Conservation (phyloP, 1,140 invertebrate genomes). For the Drosophila nasuta region DNA sequence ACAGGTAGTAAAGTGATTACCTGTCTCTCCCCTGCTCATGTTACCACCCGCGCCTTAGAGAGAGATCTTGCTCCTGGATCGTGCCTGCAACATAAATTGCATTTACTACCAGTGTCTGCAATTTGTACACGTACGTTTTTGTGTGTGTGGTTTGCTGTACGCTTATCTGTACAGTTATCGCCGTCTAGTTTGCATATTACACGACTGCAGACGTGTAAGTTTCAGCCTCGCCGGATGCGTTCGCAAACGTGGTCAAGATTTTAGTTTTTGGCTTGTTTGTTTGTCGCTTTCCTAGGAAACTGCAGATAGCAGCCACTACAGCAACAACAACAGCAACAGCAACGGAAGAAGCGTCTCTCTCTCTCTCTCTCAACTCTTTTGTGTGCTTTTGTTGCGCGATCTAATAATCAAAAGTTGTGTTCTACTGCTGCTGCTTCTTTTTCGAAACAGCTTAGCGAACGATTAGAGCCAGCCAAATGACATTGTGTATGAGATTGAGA, state of each 20-base stretch:
- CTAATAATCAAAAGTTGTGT: constrained; percentile 64
- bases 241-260: constrained; percentile 71
- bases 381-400: constrained; percentile 42
- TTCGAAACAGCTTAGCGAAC: constrained; percentile 65
- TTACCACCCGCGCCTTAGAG: neutral
- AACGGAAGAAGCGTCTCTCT: constrained; percentile 14
- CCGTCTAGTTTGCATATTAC: constrained; percentile 80
- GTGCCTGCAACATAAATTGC: constrained; percentile 65
- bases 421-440: constrained; percentile 27
- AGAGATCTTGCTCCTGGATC: constrained; percentile 37
- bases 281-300: constrained; percentile 65
- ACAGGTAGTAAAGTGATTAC: constrained; percentile 24
- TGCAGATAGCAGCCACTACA: constrained; percentile 46
- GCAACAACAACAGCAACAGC: constrained; percentile 17
- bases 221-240: constrained; percentile 66
- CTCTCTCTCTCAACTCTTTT: constrained; percentile 2
- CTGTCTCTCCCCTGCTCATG: constrained; percentile 3
- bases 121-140: constrained; percentile 59
- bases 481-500: constrained; percentile 31
- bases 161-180: constrained; percentile 83
- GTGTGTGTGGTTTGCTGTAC: constrained; percentile 7
- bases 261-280: constrained; percentile 34
- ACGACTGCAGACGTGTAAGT: constrained; percentile 72
- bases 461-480: constrained; percentile 58
- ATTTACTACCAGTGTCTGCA: constrained; percentile 60